These are phyloP conservation scores for Melanostoma mellinum DNA, from an alignment of 2,888 invertebrate genomes.

Conservation along the genomic window DNA sequence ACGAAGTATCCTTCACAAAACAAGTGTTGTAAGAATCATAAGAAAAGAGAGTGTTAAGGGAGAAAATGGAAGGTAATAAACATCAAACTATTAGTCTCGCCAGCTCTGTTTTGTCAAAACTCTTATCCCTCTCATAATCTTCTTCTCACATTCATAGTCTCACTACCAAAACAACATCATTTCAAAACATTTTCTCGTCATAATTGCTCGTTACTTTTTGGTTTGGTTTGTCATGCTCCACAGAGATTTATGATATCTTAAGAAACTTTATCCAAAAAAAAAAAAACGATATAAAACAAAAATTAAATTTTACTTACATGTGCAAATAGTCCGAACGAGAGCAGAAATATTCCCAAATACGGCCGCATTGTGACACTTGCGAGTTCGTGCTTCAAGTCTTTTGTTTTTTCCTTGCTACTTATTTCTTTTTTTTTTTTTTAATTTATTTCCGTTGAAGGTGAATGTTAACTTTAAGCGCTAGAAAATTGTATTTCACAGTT, in stretches of 20 bases:
- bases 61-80: too few species aligned
- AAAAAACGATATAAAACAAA: background rate
- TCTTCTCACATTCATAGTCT: too few species aligned
- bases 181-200: too few species aligned
- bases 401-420: slow-evolving; percentile 23
- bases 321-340: slow-evolving; percentile 51
- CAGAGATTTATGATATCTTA: background rate
- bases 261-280: background rate
- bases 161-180: too few species aligned
- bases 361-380: slow-evolving; percentile 32
- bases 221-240: too few species aligned
- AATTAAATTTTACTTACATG: slow-evolving; percentile 45
- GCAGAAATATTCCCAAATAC: slow-evolving; percentile 54
- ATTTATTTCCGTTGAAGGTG: background rate
- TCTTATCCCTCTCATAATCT: too few species aligned
- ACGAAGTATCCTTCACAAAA: too few species aligned
- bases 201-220: too few species aligned
- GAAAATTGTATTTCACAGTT: background rate
- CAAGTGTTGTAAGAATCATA: too few species aligned
- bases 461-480: slow-evolving; percentile 6
- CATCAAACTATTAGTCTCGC: too few species aligned
- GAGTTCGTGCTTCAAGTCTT: slow-evolving; percentile 50
- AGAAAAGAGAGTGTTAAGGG: too few species aligned
- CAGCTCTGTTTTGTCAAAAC: too few species aligned
- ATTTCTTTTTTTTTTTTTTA: background rate